Conservation (phyloP, 2,797 vertebrate genomes). For the Pseudocheirus occidentalis region DNA sequence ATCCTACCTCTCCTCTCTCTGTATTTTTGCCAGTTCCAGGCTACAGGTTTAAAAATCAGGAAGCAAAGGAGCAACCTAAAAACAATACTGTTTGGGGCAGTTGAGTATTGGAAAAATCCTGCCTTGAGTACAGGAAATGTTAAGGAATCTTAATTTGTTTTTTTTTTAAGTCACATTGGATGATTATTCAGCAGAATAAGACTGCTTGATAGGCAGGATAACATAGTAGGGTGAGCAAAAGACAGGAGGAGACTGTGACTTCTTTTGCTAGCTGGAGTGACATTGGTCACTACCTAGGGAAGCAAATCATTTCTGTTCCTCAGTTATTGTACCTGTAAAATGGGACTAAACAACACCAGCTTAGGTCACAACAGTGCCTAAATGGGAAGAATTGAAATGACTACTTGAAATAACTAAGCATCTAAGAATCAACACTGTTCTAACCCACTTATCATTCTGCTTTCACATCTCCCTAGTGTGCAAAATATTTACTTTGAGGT, state of each 20-base stretch:
- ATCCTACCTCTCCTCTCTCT: not conserved
- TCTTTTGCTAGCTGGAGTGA: not conserved
- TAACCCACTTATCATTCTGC: not conserved
- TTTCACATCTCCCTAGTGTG: not conserved
- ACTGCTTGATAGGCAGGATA: not conserved
- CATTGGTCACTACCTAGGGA: not conserved
- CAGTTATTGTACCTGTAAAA: not conserved
- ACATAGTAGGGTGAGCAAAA: not conserved
- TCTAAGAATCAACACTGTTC: not conserved
- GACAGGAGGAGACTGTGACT: not conserved
- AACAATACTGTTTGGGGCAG: not conserved
- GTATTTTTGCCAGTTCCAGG: not conserved
- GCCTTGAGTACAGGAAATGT: not conserved
- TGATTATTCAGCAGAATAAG: not conserved
- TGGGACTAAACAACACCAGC: not conserved
- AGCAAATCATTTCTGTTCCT: not conserved
- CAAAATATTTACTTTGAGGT: not conserved
- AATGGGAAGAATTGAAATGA: not conserved
- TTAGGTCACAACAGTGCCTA: accelerated
- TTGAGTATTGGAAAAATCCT: not conserved
- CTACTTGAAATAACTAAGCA: not conserved
- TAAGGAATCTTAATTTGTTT: not conserved
- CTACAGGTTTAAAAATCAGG: not conserved
- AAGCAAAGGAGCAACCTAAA: not conserved
- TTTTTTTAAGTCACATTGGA: not conserved